These are phyloP conservation scores for Heliconius hermathena DNA, from an alignment of 1,140 invertebrate genomes.

Conservation along the genomic window DNA sequence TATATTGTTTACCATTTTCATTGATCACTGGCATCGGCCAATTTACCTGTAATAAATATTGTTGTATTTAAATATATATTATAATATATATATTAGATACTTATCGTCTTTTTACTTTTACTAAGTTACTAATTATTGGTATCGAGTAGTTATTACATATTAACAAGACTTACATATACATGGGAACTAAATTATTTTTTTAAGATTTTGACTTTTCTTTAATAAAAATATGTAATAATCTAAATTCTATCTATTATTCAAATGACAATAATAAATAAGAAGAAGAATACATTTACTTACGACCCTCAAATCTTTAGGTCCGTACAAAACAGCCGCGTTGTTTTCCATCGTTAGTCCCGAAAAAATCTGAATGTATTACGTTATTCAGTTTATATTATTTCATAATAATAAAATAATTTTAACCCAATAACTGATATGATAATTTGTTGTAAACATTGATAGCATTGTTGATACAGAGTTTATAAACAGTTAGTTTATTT, in stretches of 20 bases:
- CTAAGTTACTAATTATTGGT: too few relatives aligned
- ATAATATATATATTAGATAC: too few relatives aligned
- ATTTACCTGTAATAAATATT: conserved; percentile 51
- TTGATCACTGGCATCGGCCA: conserved; percentile 49
- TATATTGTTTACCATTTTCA: conserved; percentile 44
- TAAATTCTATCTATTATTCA: too few relatives aligned
- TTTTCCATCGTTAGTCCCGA: conserved; percentile 30
- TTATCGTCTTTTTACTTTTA: too few relatives aligned
- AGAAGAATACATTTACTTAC: conserved; percentile 36
- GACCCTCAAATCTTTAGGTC: conserved; percentile 48
- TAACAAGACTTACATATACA: too few relatives aligned
- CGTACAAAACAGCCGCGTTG: conserved; percentile 46
- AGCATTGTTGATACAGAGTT: conserved; percentile 2
- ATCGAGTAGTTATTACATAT: too few relatives aligned
- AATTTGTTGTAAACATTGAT: not conserved
- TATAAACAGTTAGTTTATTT: not conserved
- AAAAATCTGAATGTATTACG: not conserved
- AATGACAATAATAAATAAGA: not conserved
- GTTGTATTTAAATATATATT: too few relatives aligned
- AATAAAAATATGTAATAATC: too few relatives aligned
- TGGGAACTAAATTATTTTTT: too few relatives aligned
- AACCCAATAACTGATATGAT: too few relatives aligned
- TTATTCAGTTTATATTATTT: not conserved
- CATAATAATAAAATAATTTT: not conserved
- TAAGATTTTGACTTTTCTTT: too few relatives aligned